phyloP scores from a whole-genome alignment of 2,797 vertebrate species.

The Oreortyx pictus region DNA sequence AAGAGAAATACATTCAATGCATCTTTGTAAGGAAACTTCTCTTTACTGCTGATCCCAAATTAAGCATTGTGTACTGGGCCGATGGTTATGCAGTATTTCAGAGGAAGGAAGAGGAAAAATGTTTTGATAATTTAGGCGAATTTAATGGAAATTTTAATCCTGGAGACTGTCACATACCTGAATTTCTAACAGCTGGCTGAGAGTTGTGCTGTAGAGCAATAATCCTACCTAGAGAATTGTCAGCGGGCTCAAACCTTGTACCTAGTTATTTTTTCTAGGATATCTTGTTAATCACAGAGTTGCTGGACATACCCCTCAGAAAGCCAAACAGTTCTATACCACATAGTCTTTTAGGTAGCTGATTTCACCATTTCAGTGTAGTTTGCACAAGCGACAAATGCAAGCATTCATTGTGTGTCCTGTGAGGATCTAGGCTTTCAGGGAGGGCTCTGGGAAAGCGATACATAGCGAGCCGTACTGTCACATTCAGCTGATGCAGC shows the following conservation, averaged over 20 bases:
- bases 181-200: not conserved
- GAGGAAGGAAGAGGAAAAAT: not conserved
- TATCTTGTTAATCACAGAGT: not conserved
- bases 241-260: not conserved
- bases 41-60: not conserved
- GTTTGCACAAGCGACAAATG: not conserved
- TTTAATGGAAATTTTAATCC: not conserved
- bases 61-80: not conserved
- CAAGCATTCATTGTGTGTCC: not conserved
- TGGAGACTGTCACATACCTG: fast-evolving
- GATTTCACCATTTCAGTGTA: not conserved
- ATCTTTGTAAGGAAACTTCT: not conserved
- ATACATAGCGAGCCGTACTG: not conserved
- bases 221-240: not conserved
- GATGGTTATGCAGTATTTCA: not conserved
- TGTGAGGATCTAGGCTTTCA: not conserved
- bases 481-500: conserved; percentile 28
- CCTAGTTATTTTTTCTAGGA: not conserved
- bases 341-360: not conserved
- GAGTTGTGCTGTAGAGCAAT: not conserved
- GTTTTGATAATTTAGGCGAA: not conserved
- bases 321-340: not conserved
- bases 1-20: not conserved
- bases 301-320: not conserved
- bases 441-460: conserved; percentile 13